Conservation (phyloP, 2,113 vertebrate species). For the Pachycephala philippinensis region DNA sequence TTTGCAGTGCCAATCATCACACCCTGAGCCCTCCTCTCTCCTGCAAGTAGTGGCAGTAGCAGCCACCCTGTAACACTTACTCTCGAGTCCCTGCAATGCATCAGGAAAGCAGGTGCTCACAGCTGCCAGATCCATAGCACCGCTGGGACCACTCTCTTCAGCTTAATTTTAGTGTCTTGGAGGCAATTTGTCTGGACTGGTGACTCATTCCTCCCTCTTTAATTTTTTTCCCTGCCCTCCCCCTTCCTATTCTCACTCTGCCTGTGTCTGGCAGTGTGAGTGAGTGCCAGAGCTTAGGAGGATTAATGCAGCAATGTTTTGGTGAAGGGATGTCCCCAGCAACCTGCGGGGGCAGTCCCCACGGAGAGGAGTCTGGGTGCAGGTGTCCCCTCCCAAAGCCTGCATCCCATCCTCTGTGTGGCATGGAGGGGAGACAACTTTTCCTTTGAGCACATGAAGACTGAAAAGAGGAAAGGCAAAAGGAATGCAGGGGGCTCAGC, state of each 20-base stretch:
- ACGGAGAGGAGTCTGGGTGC: fast-evolving
- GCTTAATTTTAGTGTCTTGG: constrained; percentile 57
- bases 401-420: background rate
- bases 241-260: background rate
- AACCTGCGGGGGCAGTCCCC: background rate
- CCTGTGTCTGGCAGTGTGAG: background rate
- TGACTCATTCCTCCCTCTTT: constrained; percentile 57
- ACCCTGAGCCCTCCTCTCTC: background rate
- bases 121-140: constrained; percentile 38
- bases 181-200: constrained; percentile 55
- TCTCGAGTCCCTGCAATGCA: constrained; percentile 51
- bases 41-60: background rate
- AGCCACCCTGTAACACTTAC: background rate
- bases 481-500: background rate
- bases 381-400: background rate
- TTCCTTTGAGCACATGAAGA: background rate
- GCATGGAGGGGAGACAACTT: background rate
- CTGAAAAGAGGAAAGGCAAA: background rate
- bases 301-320: background rate
- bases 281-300: background rate
- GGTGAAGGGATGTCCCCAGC: background rate
- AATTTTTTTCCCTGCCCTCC: background rate
- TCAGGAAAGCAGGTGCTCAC: constrained; percentile 44
- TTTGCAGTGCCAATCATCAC: background rate
- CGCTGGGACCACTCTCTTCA: constrained; percentile 6